Evolutionary conservation across 2,113 vertebrate genomes (phyloP).

Genomic region (Hyperopisus bebe): DNA sequence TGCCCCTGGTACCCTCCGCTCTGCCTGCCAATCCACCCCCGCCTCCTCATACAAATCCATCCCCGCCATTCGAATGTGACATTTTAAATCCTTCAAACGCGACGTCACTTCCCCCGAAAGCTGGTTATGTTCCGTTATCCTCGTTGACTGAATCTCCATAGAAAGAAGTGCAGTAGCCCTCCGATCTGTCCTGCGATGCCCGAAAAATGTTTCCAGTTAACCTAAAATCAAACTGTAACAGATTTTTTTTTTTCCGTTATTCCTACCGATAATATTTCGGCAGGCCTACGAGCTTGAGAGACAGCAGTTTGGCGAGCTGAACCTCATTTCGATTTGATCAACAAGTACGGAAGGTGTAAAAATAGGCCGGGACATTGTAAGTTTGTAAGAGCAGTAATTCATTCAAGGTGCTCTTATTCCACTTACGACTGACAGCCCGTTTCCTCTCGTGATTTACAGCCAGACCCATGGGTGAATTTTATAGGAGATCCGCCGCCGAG

Average conservation of each 20-base stretch:
- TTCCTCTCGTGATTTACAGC: background rate
- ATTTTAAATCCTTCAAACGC: background rate
- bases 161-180: background rate
- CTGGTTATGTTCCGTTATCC: background rate
- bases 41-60: constrained; percentile 43
- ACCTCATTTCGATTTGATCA: background rate
- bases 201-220: background rate
- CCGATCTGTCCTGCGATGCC: background rate
- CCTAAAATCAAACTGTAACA: background rate
- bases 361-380: background rate
- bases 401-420: background rate
- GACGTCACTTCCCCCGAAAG: background rate
- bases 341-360: constrained; percentile 5
- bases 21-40: constrained; percentile 44
- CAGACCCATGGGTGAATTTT: background rate
- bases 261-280: background rate
- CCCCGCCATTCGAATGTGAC: constrained; percentile 27
- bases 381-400: background rate
- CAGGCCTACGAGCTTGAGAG: background rate
- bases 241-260: background rate
- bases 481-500: background rate
- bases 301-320: background rate
- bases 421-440: background rate
- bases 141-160: background rate
- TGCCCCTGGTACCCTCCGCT: constrained; percentile 41